A percentile compares a stretch with the other conserved stretches of the same genome.
Conservation (phyloP, 2,113 vertebrate species). For the Sclerurus mexicanus region DNA sequence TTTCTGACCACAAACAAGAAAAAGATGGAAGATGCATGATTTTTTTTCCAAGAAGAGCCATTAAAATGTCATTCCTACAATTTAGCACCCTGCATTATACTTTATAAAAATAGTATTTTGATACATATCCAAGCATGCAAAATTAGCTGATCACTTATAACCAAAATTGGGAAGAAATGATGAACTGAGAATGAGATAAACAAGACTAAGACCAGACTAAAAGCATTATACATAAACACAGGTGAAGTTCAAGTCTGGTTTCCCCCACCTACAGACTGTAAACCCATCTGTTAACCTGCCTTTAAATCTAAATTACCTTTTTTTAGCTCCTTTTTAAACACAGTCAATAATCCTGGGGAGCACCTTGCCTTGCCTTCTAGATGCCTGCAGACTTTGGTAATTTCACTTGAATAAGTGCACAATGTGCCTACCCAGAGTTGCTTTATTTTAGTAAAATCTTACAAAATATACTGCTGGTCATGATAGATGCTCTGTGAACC, state of each 20-base stretch:
- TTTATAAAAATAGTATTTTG: slow-evolving; percentile 2
- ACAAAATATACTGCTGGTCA: background rate
- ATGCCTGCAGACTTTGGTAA: background rate
- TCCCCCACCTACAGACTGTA: background rate
- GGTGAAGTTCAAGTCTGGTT: background rate
- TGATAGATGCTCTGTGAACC: background rate
- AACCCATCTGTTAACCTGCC: background rate
- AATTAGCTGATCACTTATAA: background rate
- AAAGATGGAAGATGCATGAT: background rate
- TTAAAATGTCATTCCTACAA: slow-evolving; percentile 5
- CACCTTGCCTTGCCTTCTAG: background rate
- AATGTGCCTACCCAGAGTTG: background rate
- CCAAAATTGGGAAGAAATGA: background rate
- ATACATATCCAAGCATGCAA: background rate
- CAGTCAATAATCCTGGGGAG: background rate
- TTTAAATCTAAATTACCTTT: background rate
- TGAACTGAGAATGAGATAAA: background rate
- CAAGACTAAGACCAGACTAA: background rate
- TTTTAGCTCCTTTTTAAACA: background rate
- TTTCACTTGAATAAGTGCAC: background rate
- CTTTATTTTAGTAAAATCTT: background rate
- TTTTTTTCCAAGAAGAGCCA: background rate
- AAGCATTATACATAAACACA: background rate
- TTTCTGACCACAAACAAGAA: background rate
- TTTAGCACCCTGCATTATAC: background rate